Conservation (phyloP, 2,888 invertebrate species). For the Chymomyza procnemis region DNA sequence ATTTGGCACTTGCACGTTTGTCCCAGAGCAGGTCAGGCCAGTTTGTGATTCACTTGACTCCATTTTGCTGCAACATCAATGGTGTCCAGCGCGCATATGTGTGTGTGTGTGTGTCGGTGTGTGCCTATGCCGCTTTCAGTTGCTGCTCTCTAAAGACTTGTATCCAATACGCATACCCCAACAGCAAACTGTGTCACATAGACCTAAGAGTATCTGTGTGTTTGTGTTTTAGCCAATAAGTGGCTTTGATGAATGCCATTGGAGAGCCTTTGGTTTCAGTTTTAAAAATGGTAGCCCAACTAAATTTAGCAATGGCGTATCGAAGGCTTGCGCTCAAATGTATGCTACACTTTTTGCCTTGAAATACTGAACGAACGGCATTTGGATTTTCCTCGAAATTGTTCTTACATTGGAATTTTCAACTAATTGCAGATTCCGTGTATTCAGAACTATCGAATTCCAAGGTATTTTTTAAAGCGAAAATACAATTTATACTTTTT, state of each 20-base stretch:
- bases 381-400: too few relatives aligned
- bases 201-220: background rate
- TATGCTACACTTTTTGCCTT: background rate
- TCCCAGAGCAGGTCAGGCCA: conserved; percentile 15
- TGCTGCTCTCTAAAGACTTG: background rate
- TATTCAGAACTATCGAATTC: too few relatives aligned
- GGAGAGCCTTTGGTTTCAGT: background rate
- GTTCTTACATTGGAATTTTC: too few relatives aligned
- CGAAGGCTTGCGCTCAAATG: background rate
- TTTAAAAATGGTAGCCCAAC: background rate
- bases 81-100: background rate
- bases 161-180: background rate
- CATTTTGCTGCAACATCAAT: conserved; percentile 50
- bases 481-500: too few relatives aligned
- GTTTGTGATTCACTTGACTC: conserved; percentile 36
- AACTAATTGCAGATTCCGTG: too few relatives aligned
- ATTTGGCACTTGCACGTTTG: conserved; percentile 39
- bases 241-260: conserved; percentile 6
- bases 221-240: background rate
- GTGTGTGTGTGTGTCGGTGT: background rate
- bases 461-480: too few relatives aligned
- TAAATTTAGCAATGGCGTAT: background rate
- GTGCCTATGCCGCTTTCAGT: background rate
- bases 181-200: background rate
- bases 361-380: background rate